Evolutionary conservation across 2,888 invertebrate genomes (phyloP), one percentile per base, ranked within the genome.

Genomic region (Xiphydria camelus): DNA sequence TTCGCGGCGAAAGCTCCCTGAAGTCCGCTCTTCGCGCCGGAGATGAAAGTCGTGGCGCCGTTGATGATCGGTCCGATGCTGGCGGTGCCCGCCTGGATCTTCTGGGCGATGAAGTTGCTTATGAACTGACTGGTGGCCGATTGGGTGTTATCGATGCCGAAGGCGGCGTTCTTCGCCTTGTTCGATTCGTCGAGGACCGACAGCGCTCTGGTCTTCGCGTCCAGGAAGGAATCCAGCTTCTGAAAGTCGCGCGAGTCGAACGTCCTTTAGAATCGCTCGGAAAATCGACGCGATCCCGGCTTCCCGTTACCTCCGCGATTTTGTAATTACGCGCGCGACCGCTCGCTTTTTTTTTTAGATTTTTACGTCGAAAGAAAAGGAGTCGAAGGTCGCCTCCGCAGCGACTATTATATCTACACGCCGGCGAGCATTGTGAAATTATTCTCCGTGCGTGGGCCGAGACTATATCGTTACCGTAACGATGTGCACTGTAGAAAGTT

Each of bases 221-320:
- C 90, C 76, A 91, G 81, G 76, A 89, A 82, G 53, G 86, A 84
- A 78, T 90, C 89, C 79, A 90, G 82, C 86, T 90, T 90, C 90
- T 90, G 81, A 54, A 82, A 67, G n/a, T n/a, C n/a, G n/a, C n/a
- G n/a, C n/a, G 4, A 29, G 29, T 10, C 4, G 15, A 29, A 29
- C 2, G n/a, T n/a, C n/a, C n/a, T n/a, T n/a, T n/a, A n/a, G n/a
- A n/a, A n/a, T n/a, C n/a, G n/a, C n/a, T n/a, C n/a, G n/a, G n/a
- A n/a, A n/a, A n/a, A n/a, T n/a, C n/a, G n/a, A n/a, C n/a, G n/a
- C n/a, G n/a, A n/a, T n/a, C n/a, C n/a, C n/a, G n/a, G n/a, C n/a
- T n/a, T n/a, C n/a, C n/a, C n/a, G n/a, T n/a, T n/a, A n/a, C n/a
- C n/a, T n/a, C n/a, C n/a, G n/a, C n/a, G n/a, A n/a, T n/a, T n/a